These are phyloP conservation scores for Arctia plantaginis DNA, from an alignment of 2,888 invertebrate species.

Conservation along the genomic window DNA sequence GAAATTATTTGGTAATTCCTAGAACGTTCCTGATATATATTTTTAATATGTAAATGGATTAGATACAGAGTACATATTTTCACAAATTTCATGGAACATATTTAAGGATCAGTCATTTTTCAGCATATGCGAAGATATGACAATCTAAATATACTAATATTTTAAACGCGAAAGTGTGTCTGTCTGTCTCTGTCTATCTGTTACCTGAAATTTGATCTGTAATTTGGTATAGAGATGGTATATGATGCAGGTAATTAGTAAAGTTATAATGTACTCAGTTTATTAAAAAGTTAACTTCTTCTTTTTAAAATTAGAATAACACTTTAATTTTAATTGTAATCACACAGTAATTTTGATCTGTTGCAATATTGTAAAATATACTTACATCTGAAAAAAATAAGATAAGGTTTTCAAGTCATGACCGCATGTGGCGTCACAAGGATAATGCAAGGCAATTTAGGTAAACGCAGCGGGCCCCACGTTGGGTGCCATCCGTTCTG, in stretches of 20 bases:
- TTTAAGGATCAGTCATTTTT: not conserved
- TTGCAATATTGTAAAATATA: not conserved
- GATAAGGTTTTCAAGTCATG: constrained; percentile 31
- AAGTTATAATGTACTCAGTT: not conserved
- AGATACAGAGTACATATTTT: not conserved
- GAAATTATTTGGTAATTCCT: not conserved
- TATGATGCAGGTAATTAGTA: not conserved
- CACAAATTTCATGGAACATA: not conserved
- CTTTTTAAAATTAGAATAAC: not conserved
- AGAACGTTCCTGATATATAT: not conserved
- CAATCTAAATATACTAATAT: too few relatives aligned
- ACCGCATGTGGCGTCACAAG: constrained; percentile 58
- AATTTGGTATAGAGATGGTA: too few relatives aligned
- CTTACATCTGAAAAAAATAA: constrained; percentile 1
- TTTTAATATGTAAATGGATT: not conserved
- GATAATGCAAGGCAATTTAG: constrained; percentile 63
- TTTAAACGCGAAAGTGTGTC: too few relatives aligned
- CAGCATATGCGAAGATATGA: not conserved
- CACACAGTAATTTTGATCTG: too few relatives aligned
- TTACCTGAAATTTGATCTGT: too few relatives aligned
- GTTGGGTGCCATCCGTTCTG: constrained; percentile 59
- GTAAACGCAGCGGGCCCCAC: constrained; percentile 56
- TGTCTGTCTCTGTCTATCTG: too few relatives aligned
- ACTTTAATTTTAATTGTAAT: too few relatives aligned
- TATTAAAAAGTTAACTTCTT: not conserved